phyloP scores from a whole-genome alignment of 2,888 invertebrate genomes.

The Synanthedon formicaeformis region DNA sequence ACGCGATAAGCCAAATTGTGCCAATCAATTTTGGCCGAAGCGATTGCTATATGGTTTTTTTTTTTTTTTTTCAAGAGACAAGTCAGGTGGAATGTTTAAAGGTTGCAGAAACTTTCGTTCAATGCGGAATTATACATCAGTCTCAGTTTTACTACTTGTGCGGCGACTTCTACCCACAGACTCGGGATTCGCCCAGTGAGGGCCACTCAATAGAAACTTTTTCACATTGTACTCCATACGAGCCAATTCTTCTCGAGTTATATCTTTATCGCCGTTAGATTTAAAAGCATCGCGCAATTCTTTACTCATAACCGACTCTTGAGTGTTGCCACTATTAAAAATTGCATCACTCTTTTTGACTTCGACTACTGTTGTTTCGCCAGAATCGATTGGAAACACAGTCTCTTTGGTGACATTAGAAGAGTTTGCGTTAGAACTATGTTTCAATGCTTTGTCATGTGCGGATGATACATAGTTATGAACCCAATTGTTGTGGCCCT shows the following conservation, averaged over 20 bases:
- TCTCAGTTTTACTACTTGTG: slow-evolving; percentile 69
- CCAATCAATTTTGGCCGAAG: no score
- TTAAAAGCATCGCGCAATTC: slow-evolving; percentile 34
- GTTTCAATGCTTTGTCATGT: slow-evolving; percentile 24
- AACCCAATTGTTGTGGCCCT: slow-evolving; percentile 37
- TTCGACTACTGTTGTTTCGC: slow-evolving; percentile 47
- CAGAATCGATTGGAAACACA: slow-evolving; percentile 54
- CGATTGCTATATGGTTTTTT: no score
- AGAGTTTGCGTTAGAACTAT: slow-evolving; percentile 22
- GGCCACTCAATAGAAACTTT: slow-evolving; percentile 75
- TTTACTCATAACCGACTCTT: slow-evolving; percentile 30
- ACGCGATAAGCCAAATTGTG: no score
- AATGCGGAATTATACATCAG: slow-evolving; percentile 57
- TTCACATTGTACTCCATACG: slow-evolving; percentile 85
- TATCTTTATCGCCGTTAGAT: slow-evolving; percentile 44
- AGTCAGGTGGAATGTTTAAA: no score
- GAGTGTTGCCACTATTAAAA: slow-evolving; percentile 16
- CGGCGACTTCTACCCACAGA: slow-evolving; percentile 45
- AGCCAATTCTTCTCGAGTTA: slow-evolving; percentile 72
- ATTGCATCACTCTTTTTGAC: slow-evolving; percentile 42
- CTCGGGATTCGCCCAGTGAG: slow-evolving; percentile 46
- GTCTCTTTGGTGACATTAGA: slow-evolving; percentile 49
- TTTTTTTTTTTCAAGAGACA: no score
- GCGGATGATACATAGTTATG: slow-evolving; percentile 26
- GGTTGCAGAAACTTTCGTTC: no score